These are phyloP conservation scores for Bothrops jararaca DNA, from an alignment of 2,113 vertebrate genomes.

Conservation along the genomic window DNA sequence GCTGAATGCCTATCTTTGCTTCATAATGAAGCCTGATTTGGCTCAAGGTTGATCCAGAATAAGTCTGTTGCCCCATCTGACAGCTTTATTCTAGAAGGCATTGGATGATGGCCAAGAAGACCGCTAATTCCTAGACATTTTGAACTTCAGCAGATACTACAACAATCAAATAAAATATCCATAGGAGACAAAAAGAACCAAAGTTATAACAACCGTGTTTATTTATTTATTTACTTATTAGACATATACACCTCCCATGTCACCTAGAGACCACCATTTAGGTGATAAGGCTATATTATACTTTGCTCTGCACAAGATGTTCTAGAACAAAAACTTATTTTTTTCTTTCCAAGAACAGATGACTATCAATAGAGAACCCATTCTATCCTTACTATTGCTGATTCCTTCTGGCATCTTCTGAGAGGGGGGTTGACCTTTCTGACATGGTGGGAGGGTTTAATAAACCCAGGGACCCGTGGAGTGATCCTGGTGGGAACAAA, in stretches of 20 bases:
- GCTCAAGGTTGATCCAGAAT: neutral
- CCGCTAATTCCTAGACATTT: neutral
- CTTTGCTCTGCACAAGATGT: neutral
- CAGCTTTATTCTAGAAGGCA: neutral
- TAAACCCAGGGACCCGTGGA: neutral
- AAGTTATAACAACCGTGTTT: neutral
- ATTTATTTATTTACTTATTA: too few relatives aligned
- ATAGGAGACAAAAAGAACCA: neutral
- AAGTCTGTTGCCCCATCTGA: neutral
- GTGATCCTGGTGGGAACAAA: neutral
- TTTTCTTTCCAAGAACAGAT: neutral
- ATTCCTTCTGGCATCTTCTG: neutral
- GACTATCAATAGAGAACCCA: neutral
- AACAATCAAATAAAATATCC: neutral
- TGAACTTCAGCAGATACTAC: neutral
- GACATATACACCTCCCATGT: too few relatives aligned
- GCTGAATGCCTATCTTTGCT: slow-evolving; percentile 24
- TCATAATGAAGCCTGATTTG: neutral
- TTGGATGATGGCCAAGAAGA: neutral
- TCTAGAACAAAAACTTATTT: neutral
- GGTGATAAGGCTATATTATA: neutral
- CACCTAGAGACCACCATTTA: neutral
- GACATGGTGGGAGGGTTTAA: neutral
- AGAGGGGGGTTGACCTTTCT: neutral
- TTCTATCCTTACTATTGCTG: neutral